Evolutionary conservation across 2,888 invertebrate genomes (phyloP).

Genomic region (Drosophila monieri): DNA sequence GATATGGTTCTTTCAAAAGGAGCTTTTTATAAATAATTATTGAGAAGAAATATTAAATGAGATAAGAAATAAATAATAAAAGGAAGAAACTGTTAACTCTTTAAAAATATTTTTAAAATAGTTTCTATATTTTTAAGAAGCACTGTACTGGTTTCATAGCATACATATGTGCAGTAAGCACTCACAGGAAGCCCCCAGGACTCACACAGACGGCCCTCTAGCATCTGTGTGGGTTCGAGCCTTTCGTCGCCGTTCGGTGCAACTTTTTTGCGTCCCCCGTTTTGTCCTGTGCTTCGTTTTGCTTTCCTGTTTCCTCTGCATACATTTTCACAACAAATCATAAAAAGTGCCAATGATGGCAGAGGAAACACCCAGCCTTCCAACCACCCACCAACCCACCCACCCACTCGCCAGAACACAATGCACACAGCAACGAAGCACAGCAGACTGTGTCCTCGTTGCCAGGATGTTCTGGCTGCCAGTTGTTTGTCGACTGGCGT

Average conservation of each 20-base stretch:
- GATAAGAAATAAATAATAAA: not conserved
- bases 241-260: conserved; percentile 51
- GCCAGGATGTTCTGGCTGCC: conserved; percentile 49
- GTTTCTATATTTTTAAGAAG: not conserved
- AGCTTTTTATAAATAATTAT: not conserved
- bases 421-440: conserved; percentile 31
- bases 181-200: conserved; percentile 6
- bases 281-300: conserved; percentile 32
- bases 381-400: conserved; percentile 35
- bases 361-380: conserved; percentile 40
- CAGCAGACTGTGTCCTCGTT: conserved; percentile 36
- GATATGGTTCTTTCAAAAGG: not conserved
- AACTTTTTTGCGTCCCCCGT: conserved; percentile 37
- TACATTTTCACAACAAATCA: conserved; percentile 76
- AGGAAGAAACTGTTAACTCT: no score
- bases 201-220: not conserved
- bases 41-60: no score
- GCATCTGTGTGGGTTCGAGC: conserved; percentile 23
- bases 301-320: conserved; percentile 71
- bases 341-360: conserved; percentile 59
- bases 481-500: conserved; percentile 75
- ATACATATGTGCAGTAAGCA: conserved; percentile 38
- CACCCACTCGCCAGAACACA: conserved; percentile 24
- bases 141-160: conserved; percentile 2
- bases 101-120: not conserved